Evolutionary conservation across 2,113 vertebrate species (phyloP).

Genomic region (Struthidea cinerea): DNA sequence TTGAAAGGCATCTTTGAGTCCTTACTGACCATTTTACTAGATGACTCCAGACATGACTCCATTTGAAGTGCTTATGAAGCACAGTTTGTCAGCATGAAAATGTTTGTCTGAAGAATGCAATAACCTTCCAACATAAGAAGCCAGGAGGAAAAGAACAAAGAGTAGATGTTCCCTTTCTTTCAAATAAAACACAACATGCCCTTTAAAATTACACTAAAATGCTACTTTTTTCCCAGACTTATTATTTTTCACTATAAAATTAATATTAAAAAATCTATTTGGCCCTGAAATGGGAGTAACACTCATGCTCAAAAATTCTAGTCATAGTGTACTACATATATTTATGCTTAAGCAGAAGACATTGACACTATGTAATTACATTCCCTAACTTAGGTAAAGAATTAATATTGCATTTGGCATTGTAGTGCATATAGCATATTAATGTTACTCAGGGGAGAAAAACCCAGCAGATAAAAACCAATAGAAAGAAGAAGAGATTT

Average conservation of each 20-base stretch:
- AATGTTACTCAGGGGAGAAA: conserved; percentile 34
- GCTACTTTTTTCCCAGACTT: background rate
- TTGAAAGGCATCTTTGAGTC: background rate
- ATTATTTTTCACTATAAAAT: background rate
- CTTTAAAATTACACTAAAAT: background rate
- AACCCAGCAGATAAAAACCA: conserved; percentile 7
- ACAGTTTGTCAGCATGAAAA: background rate
- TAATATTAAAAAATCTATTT: background rate
- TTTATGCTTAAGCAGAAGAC: conserved; percentile 25
- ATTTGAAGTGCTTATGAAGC: conserved; percentile 1
- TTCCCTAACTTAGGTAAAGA: conserved; percentile 36
- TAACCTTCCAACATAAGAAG: background rate
- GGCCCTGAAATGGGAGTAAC: background rate
- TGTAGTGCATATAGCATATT: conserved; percentile 8
- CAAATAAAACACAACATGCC: background rate
- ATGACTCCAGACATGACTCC: background rate
- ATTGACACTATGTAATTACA: background rate
- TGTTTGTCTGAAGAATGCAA: background rate
- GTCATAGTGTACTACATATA: background rate
- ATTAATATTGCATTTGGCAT: conserved; percentile 31
- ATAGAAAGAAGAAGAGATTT: conserved; percentile 1
- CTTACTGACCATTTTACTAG: background rate
- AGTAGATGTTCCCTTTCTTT: background rate
- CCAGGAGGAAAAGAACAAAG: background rate
- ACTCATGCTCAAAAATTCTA: background rate